Conservation (phyloP, 1,140 invertebrate species). For the Rhysida immarginata region DNA sequence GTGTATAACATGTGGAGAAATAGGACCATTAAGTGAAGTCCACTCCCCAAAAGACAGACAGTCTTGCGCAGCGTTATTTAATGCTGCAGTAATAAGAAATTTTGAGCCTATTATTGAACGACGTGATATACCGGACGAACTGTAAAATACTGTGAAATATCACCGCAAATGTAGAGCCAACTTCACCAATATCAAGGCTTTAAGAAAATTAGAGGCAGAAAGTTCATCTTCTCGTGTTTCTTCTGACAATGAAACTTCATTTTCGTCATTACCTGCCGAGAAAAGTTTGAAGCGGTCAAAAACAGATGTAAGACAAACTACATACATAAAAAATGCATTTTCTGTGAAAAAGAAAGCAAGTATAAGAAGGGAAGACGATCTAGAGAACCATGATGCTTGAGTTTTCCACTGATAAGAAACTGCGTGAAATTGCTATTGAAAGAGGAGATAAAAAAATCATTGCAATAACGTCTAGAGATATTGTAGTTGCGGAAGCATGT, state of each 20-base stretch:
- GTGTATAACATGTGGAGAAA: not conserved
- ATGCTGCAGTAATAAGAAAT: not conserved
- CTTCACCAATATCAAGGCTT: not conserved
- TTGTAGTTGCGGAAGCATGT: constrained; percentile 8
- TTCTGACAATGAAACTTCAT: not conserved
- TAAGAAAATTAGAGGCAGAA: not conserved
- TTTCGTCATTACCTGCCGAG: not conserved
- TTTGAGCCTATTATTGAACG: not conserved
- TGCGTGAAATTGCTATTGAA: not conserved
- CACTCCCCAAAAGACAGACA: not conserved
- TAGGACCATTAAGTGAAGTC: not conserved
- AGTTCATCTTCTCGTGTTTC: not conserved
- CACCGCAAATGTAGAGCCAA: not conserved
- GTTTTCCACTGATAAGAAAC: not conserved
- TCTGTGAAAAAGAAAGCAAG: not conserved
- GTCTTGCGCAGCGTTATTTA: not conserved
- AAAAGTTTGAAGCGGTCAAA: not conserved
- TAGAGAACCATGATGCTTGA: not conserved
- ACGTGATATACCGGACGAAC: not conserved
- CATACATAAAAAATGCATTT: not conserved
- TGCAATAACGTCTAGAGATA: constrained; percentile 10
- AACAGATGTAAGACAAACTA: not conserved
- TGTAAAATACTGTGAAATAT: not conserved
- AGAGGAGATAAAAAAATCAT: constrained; percentile 4
- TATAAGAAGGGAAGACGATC: not conserved